A percentile compares a stretch with the other conserved stretches of the same genome.
Conservation (phyloP, 2,888 invertebrate species). For the Anthrax anthrax region DNA sequence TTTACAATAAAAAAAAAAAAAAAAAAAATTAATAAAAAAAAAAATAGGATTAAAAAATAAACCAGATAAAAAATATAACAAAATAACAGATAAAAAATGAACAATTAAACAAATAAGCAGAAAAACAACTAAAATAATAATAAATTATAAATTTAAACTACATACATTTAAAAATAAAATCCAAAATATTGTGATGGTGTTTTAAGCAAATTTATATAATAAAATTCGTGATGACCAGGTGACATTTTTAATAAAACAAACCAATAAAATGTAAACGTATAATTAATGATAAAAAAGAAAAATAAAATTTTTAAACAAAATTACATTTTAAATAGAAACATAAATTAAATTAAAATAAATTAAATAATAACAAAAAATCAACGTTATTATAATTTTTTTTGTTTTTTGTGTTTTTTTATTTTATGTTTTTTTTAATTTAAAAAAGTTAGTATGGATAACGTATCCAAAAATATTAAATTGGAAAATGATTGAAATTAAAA, state of each 20-base stretch:
- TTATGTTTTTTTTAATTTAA: too few relatives aligned
- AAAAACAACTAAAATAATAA: conserved; percentile 8
- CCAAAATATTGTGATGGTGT: conserved; percentile 13
- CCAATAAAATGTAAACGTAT: not conserved
- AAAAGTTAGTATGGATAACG: too few relatives aligned
- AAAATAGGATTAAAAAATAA: conserved; percentile 3
- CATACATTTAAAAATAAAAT: conserved; percentile 3
- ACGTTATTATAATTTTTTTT: too few relatives aligned
- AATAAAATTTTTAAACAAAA: not conserved
- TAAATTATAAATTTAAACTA: conserved; percentile 8
- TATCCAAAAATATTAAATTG: too few relatives aligned
- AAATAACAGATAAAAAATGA: conserved; percentile 2
- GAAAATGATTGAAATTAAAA: too few relatives aligned
- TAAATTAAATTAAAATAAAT: not conserved
- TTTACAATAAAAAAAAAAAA: conserved; percentile 8
- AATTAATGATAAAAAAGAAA: not conserved
- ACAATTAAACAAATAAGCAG: not conserved
- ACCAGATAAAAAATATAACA: conserved; percentile 5
- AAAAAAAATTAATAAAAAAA: conserved; percentile 6
- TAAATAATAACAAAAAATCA: not conserved
- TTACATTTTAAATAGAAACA: not conserved
- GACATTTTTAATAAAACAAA: not conserved
- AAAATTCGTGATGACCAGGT: conserved; percentile 2
- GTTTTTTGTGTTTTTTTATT: too few relatives aligned
- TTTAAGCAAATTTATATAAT: conserved; percentile 3